These are phyloP conservation scores for Notothenia rossii DNA, from an alignment of 2,113 vertebrate species.

Conservation along the genomic window DNA sequence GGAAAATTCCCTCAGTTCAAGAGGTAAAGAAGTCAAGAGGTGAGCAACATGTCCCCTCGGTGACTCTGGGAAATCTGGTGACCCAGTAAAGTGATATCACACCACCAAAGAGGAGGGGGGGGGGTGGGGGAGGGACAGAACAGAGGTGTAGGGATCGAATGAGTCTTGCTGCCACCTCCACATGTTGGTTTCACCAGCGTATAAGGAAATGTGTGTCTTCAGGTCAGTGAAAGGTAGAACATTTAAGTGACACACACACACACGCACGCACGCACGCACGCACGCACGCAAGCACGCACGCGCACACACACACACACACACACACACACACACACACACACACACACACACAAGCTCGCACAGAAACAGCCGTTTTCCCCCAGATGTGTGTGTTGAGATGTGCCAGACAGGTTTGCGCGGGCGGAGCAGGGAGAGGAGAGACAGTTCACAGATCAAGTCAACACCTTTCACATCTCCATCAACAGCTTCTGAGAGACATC, in stretches of 20 bases:
- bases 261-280: too few relatives aligned
- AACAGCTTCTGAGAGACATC: conserved; percentile 42
- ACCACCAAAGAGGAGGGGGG: conserved; percentile 46
- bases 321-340: background rate
- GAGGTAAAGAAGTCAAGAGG: conserved; percentile 83
- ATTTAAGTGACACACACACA: conserved; percentile 35
- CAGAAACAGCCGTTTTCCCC: conserved; percentile 16
- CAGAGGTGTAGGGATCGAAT: conserved; percentile 55
- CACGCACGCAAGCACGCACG: too few relatives aligned
- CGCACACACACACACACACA: conserved; percentile 33
- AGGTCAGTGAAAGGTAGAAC: conserved; percentile 61
- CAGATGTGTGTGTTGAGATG: conserved; percentile 52
- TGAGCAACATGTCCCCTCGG: conserved; percentile 72
- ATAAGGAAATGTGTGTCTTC: conserved; percentile 33
- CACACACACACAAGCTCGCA: background rate
- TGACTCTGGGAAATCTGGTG: conserved; percentile 84
- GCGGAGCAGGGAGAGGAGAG: conserved; percentile 39
- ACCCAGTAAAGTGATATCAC: conserved; percentile 83
- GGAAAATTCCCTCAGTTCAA: conserved; percentile 75
- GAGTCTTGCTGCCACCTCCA: conserved; percentile 57
- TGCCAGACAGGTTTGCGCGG: conserved; percentile 56
- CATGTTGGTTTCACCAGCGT: conserved; percentile 38
- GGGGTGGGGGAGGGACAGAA: conserved; percentile 9
- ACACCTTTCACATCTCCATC: conserved; percentile 61
- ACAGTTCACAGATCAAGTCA: conserved; percentile 55